phyloP scores from a whole-genome alignment of 2,888 invertebrate genomes.

The Incurvaria masculella region DNA sequence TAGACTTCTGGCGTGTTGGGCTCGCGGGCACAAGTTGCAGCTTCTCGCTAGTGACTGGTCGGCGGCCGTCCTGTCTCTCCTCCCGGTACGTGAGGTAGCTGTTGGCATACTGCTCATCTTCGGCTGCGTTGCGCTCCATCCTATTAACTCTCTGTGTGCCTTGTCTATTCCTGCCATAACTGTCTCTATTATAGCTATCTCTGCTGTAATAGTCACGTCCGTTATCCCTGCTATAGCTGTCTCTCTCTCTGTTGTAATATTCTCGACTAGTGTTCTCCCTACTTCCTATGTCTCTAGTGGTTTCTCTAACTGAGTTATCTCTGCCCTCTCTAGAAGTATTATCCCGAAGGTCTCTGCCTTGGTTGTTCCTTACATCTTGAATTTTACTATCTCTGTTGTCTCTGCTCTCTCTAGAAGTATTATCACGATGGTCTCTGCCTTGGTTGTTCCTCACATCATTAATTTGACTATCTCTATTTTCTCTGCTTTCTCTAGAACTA shows the following conservation, averaged over 20 bases:
- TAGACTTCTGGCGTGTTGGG: not conserved
- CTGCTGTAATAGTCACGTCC: not conserved
- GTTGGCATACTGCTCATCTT: conserved; percentile 45
- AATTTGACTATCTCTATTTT: not conserved
- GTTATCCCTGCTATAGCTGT: not conserved
- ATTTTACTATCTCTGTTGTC: too few relatives aligned
- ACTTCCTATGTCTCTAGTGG: not conserved
- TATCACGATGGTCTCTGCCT: too few relatives aligned
- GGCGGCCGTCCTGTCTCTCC: conserved; percentile 22
- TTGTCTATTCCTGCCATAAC: conserved; percentile 26
- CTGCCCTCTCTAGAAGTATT: too few relatives aligned
- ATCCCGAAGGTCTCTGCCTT: too few relatives aligned
- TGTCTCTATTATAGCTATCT: not conserved
- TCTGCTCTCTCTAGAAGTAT: too few relatives aligned
- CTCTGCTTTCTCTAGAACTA: too few relatives aligned
- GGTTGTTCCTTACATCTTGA: too few relatives aligned
- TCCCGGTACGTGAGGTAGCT: conserved; percentile 31
- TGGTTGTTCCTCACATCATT: too few relatives aligned
- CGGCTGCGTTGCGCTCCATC: conserved; percentile 28
- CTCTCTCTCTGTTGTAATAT: not conserved
- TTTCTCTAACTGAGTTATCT: not conserved
- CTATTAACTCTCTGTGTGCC: conserved; percentile 36
- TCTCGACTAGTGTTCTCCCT: not conserved
- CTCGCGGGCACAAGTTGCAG: not conserved
- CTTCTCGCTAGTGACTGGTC: not conserved